A percentile compares a stretch with the other conserved stretches of the same genome.
phyloP scores from a whole-genome alignment of 2,797 vertebrate species.

The Lithobates pipiens region DNA sequence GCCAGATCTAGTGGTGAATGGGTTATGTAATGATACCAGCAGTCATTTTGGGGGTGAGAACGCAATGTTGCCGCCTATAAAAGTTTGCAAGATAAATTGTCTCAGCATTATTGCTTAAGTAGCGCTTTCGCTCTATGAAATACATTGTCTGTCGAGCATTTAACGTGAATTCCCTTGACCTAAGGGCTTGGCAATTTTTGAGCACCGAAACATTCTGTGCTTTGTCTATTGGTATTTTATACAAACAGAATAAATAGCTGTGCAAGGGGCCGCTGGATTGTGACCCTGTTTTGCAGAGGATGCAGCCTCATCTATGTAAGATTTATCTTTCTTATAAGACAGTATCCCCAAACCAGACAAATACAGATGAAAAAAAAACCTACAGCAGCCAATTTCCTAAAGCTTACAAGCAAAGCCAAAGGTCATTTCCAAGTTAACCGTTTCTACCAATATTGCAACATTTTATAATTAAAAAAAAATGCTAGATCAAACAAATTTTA shows the following conservation, averaged over 20 bases:
- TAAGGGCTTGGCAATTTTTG: conserved; percentile 82
- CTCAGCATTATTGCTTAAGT: conserved; percentile 90
- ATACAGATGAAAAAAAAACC: conserved; percentile 33
- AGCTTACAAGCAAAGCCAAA: conserved; percentile 27
- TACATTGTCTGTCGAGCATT: conserved; percentile 83
- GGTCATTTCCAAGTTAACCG: conserved; percentile 15
- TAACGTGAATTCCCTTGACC: conserved; percentile 86
- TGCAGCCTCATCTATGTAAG: conserved; percentile 52
- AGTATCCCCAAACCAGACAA: conserved; percentile 48
- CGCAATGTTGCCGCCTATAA: conserved; percentile 57
- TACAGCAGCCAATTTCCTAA: conserved; percentile 20
- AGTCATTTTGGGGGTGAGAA: conserved; percentile 49
- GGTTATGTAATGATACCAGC: conserved; percentile 24
- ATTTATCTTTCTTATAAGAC: conserved; percentile 55
- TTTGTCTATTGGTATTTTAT: conserved; percentile 60
- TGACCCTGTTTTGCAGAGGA: conserved; percentile 52
- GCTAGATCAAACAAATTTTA: no score
- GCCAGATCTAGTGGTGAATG: conserved; percentile 6
- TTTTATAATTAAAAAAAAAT: no score
- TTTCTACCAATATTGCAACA: background rate
- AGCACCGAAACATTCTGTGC: conserved; percentile 72
- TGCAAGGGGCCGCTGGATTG: conserved; percentile 26
- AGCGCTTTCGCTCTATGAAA: conserved; percentile 86
- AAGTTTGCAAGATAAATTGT: conserved; percentile 88
- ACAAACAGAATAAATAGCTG: conserved; percentile 59